phyloP scores from a whole-genome alignment of 2,797 vertebrate species.

The Karalla daura region DNA sequence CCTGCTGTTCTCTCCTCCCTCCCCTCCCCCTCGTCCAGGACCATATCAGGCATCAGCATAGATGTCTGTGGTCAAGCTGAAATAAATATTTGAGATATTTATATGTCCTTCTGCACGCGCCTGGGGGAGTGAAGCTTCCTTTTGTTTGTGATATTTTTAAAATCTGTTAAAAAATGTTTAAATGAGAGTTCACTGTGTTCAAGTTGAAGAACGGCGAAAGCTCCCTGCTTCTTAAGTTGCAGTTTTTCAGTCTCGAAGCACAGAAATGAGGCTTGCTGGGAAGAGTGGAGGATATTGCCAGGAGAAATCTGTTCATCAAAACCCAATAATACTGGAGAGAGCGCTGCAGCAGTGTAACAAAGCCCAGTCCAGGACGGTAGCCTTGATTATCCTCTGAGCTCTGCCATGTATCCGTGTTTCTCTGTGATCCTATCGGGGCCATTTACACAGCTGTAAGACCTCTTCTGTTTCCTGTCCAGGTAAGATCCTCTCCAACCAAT shows the following conservation, averaged over 20 bases:
- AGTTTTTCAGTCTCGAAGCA: conserved; percentile 32
- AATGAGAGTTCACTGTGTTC: conserved; percentile 13
- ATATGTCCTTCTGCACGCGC: conserved; percentile 1
- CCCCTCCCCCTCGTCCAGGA: neutral
- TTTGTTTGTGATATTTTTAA: neutral
- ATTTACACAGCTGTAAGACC: conserved; percentile 54
- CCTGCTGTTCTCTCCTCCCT: conserved; percentile 17
- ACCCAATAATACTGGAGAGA: conserved; percentile 37
- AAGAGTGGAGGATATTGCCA: conserved; percentile 5
- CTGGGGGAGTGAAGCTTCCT: neutral
- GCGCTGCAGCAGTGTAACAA: conserved; percentile 30
- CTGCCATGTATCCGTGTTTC: conserved; percentile 2
- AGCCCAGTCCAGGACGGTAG: conserved; percentile 6
- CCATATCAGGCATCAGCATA: conserved; percentile 22
- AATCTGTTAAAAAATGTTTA: no score
- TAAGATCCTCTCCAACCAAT: conserved; percentile 30
- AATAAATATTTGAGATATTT: conserved; percentile 32
- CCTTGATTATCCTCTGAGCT: conserved; percentile 10
- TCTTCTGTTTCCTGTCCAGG: conserved; percentile 51
- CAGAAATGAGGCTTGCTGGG: conserved; percentile 6
- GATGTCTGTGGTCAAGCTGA: neutral
- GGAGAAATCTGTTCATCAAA: conserved; percentile 42
- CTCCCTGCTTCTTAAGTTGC: conserved; percentile 1
- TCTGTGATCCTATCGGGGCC: conserved; percentile 34
- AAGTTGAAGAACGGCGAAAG: conserved; percentile 5